A percentile compares a stretch with the other conserved stretches of the same genome.
Evolutionary conservation across 2,113 vertebrate genomes (phyloP).

Genomic region (Nettapus auritus): DNA sequence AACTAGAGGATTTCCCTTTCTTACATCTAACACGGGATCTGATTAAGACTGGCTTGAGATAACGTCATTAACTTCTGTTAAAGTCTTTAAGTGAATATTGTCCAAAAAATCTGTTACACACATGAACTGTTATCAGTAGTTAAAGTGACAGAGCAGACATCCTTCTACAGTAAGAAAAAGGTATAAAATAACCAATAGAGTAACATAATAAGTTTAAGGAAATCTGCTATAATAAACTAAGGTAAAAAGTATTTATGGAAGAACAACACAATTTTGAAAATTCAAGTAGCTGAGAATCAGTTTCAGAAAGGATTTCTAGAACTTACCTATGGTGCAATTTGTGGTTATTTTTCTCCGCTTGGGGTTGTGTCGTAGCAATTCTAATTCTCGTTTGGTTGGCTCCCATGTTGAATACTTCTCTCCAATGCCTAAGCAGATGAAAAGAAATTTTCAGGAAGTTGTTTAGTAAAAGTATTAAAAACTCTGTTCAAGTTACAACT

Average conservation of each 20-base stretch:
- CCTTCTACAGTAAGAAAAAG: neutral
- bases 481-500: neutral
- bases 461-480: neutral
- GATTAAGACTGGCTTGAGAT: neutral
- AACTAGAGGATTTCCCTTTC: neutral
- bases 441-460: slow-evolving; percentile 55
- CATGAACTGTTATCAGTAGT: neutral
- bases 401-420: slow-evolving; percentile 99
- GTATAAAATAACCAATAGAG: neutral
- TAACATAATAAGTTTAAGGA: neutral
- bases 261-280: neutral
- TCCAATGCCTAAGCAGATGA: slow-evolving; percentile 84
- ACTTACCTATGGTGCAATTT: slow-evolving; percentile 98
- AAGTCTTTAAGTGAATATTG: neutral
- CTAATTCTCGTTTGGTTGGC: slow-evolving; percentile 96
- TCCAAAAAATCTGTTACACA: neutral
- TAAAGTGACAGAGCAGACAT: neutral
- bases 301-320: neutral
- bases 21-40: neutral
- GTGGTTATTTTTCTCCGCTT: slow-evolving; percentile 98
- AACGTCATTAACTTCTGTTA: neutral
- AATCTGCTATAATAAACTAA: neutral
- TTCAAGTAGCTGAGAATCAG: neutral
- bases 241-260: neutral
- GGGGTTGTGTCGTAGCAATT: slow-evolving; percentile 97